Evolutionary conservation across 1,140 invertebrate genomes (phyloP).

Genomic region (Lepidurus couesii): DNA sequence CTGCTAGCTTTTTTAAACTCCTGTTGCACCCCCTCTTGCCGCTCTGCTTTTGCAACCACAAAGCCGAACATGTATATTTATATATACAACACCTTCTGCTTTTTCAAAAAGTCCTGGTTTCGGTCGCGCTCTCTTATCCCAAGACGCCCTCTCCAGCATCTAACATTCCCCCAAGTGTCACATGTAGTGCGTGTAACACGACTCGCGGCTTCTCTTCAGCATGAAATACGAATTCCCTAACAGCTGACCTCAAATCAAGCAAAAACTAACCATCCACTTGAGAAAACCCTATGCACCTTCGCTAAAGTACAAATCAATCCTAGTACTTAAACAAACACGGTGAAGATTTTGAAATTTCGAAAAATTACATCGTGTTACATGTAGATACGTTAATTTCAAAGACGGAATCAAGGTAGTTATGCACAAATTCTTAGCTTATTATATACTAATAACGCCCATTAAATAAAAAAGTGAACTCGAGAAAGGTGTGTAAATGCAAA

Average conservation of each 20-base stretch:
- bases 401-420: too few species aligned
- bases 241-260: not conserved
- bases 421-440: too few species aligned
- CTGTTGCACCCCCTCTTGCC: not conserved
- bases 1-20: not conserved
- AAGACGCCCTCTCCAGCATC: not conserved
- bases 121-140: not conserved
- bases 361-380: too few species aligned
- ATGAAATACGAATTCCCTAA: not conserved
- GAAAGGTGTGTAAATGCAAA: not conserved
- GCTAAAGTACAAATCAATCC: too few species aligned
- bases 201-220: not conserved
- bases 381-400: too few species aligned
- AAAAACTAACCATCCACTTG: not conserved
- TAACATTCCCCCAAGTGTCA: not conserved
- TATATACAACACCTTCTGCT: constrained; percentile 10
- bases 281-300: too few species aligned
- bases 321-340: too few species aligned
- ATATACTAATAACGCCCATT: not conserved
- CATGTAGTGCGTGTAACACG: not conserved
- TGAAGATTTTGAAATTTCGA: too few species aligned
- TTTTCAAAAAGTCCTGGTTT: not conserved
- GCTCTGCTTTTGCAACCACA: not conserved
- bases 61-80: not conserved
- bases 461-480: not conserved